These are phyloP conservation scores for Protobothrops mucrosquamatus DNA, from an alignment of 2,113 vertebrate species.

Conservation along the genomic window DNA sequence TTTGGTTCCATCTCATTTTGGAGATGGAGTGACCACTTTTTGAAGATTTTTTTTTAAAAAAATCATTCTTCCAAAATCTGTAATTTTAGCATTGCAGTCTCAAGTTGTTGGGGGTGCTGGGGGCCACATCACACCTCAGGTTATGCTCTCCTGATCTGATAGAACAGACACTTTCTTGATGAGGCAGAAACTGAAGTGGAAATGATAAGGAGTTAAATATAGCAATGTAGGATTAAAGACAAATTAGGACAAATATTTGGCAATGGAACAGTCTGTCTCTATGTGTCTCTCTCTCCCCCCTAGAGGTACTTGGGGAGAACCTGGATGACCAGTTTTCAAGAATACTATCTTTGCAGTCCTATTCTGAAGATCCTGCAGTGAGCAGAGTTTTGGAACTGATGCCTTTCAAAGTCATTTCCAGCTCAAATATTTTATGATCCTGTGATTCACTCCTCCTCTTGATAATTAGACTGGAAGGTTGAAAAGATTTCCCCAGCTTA, in stretches of 20 bases:
- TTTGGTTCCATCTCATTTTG: neutral
- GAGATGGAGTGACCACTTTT: neutral
- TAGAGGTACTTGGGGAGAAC: neutral
- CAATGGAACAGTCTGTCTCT: neutral
- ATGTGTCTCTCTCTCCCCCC: neutral
- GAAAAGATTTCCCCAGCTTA: neutral
- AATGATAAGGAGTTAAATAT: neutral
- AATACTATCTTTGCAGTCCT: neutral
- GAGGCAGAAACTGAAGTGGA: neutral
- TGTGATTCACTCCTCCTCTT: neutral
- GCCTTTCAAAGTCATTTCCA: neutral
- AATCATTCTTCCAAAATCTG: neutral
- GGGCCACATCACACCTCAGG: neutral
- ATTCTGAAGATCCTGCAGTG: neutral
- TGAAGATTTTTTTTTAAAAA: neutral
- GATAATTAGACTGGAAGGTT: neutral
- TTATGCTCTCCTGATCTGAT: neutral
- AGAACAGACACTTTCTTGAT: neutral
- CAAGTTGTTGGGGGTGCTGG: neutral
- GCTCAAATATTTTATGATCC: neutral
- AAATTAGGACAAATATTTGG: neutral
- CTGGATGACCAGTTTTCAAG: neutral
- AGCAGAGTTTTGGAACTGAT: neutral
- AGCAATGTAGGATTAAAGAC: neutral
- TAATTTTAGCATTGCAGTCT: neutral